phyloP scores from a whole-genome alignment of 2,797 vertebrate genomes.

The Phyllotis vaccarum region DNA sequence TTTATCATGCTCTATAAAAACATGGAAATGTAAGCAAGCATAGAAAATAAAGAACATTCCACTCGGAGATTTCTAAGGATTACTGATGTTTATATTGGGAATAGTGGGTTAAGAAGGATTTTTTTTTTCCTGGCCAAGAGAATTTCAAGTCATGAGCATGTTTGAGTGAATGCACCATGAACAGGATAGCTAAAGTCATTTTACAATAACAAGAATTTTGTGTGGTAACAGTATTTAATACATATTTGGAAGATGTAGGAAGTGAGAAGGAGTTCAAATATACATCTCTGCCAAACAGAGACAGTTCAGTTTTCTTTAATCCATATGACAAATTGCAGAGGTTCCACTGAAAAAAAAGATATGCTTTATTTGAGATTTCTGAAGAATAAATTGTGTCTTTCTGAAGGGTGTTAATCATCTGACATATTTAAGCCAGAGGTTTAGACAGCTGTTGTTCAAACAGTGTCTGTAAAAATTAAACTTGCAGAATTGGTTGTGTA shows the following conservation, averaged over 20 bases:
- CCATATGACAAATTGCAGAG: constrained; percentile 22
- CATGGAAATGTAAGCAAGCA: neutral
- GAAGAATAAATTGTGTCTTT: neutral
- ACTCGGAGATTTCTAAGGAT: neutral
- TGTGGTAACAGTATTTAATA: neutral
- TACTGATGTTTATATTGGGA: neutral
- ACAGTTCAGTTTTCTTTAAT: neutral
- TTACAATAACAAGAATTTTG: neutral
- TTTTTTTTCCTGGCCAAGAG: neutral
- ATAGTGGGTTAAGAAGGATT: neutral
- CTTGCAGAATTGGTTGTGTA: neutral
- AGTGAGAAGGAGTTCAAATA: neutral
- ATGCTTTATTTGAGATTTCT: constrained; percentile 6
- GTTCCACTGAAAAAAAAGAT: neutral
- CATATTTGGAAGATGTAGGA: neutral
- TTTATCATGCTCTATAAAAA: constrained; percentile 14
- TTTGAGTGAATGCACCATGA: neutral
- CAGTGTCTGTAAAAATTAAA: neutral
- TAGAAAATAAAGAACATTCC: neutral
- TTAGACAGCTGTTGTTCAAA: neutral
- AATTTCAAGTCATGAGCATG: neutral
- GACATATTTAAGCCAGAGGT: too few relatives aligned
- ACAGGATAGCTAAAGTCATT: neutral
- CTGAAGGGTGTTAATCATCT: neutral
- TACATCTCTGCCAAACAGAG: neutral